These are phyloP conservation scores for Sebastes dallii DNA, from an alignment of 2,797 vertebrate species.

Conservation along the genomic window DNA sequence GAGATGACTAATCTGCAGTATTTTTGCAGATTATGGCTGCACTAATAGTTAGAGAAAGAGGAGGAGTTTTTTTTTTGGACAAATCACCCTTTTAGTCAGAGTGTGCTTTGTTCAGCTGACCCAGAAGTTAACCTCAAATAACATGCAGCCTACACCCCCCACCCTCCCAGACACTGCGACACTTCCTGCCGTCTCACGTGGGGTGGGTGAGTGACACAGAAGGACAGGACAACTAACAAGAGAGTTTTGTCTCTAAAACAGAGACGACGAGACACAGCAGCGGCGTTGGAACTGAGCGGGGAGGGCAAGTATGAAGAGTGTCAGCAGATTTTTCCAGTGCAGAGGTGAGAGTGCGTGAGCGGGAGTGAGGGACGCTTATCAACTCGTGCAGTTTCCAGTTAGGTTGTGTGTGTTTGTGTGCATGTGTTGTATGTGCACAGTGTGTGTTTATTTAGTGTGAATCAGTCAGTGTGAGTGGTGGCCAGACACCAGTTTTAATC, in stretches of 20 bases:
- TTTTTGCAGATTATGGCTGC: slow-evolving; percentile 54
- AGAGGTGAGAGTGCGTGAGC: slow-evolving; percentile 74
- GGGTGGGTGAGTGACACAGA: slow-evolving; percentile 49
- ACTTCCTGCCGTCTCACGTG: slow-evolving; percentile 18
- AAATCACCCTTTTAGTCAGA: slow-evolving; percentile 9
- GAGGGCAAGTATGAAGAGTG: slow-evolving; percentile 63
- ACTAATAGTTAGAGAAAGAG: slow-evolving; percentile 26
- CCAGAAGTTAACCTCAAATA: slow-evolving; percentile 42
- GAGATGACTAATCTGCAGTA: slow-evolving; percentile 65
- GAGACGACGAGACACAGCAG: slow-evolving; percentile 69
- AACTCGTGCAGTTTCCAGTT: slow-evolving; percentile 80
- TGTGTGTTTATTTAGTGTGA: slow-evolving; percentile 34
- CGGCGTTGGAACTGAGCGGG: slow-evolving; percentile 51
- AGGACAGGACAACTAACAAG: slow-evolving; percentile 47
- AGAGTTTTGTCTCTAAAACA: slow-evolving; percentile 31
- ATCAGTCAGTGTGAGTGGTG: slow-evolving; percentile 67
- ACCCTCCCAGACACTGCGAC: not conserved
- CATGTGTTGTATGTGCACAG: slow-evolving; percentile 26
- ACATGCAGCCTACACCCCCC: not conserved
- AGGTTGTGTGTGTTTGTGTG: slow-evolving; percentile 40
- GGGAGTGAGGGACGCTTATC: slow-evolving; percentile 64
- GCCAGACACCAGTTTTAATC: slow-evolving; percentile 84
- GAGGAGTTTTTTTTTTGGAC: not conserved
- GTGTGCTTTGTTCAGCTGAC: slow-evolving; percentile 16
- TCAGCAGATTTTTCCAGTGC: slow-evolving; percentile 73